Evolutionary conservation across 2,797 vertebrate genomes (phyloP), one percentile per base, ranked within the genome.

Genomic region (Oceanodroma leucorhoa): DNA sequence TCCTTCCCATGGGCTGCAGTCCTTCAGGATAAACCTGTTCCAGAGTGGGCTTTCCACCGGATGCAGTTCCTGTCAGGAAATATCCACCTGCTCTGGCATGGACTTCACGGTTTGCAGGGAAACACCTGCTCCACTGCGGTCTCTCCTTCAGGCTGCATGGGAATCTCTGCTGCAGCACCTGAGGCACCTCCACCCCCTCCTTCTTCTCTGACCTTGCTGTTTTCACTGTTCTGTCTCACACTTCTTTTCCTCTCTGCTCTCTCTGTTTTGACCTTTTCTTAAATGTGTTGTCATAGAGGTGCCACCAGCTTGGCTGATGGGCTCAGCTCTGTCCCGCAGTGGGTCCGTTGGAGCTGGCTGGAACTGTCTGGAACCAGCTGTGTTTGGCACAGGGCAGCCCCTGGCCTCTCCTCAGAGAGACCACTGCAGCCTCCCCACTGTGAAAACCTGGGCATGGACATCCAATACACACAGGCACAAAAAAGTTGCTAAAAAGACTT

Each of bases 291-390:
- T 65, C 17, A 36, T 11, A 51, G 11, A 54, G 29, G 9, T 6
- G 3, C 2, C 40, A 66, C 36, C 9, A 53, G 13, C 7, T 5
- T 53, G 27, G 19, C n/a, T 45, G 12, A 19, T 24, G n/a, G 22
- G 15, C 30, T 85, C 26, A 53, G 9, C 34, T 57, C 15, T 66
- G 23, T 71, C 32, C 27, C 8, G 19, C 14, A 22, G 12, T 26
- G 20, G 10, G 7, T n/a, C 13, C 0, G 0, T 6, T 18, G 10
- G 41, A 87, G 17, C 15, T 41, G 57, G 14, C 57, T 58, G n/a
- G 15, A 36, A 36, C 34, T 27, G 34, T 36, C 6, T 93, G 51
- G 45, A 93, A 30, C 3, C 7, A 41, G 9, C 13, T 86, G 11
- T 30, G 14, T 20, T 71, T 22, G 21, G 13, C 48, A 50, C 0